Conservation (phyloP, 2,113 vertebrate genomes). For the Brienomyrus brachyistius region DNA sequence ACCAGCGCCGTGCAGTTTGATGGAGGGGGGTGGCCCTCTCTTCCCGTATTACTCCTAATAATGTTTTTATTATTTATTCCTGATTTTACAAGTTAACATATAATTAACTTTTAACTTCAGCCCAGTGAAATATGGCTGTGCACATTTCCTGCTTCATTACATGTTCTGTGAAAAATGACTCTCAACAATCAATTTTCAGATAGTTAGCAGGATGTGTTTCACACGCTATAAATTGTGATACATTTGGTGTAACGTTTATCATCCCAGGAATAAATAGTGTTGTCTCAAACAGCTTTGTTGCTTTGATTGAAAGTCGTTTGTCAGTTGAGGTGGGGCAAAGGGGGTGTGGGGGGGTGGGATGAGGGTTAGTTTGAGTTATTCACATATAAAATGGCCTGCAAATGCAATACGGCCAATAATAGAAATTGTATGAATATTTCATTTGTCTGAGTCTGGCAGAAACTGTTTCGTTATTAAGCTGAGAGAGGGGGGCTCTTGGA, state of each 20-base stretch:
- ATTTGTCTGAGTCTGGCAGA: conserved; percentile 7
- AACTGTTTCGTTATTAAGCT: conserved; percentile 16
- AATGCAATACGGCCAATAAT: conserved; percentile 17
- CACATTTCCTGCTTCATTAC: not conserved
- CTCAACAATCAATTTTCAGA: not conserved
- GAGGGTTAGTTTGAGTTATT: conserved; percentile 17
- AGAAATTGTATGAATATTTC: conserved; percentile 20
- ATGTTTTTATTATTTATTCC: conserved; percentile 16
- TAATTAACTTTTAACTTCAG: conserved; percentile 10
- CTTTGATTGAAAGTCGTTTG: not conserved
- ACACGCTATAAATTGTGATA: not conserved
- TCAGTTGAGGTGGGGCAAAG: not conserved
- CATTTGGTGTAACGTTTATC: not conserved
- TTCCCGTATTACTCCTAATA: not conserved
- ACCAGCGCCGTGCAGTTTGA: not conserved
- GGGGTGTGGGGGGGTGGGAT: not conserved
- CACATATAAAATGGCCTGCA: conserved; percentile 10
- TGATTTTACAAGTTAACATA: conserved; percentile 4
- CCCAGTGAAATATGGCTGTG: not conserved
- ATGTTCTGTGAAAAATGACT: not conserved
- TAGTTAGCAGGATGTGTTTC: not conserved
- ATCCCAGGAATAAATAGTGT: not conserved
- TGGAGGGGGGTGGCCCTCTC: not conserved
- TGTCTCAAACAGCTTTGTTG: not conserved
- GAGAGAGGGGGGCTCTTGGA: not conserved